Evolutionary conservation across 23 tunicate species (phyloP).

Genomic region (Aplidium turbinatum): DNA sequence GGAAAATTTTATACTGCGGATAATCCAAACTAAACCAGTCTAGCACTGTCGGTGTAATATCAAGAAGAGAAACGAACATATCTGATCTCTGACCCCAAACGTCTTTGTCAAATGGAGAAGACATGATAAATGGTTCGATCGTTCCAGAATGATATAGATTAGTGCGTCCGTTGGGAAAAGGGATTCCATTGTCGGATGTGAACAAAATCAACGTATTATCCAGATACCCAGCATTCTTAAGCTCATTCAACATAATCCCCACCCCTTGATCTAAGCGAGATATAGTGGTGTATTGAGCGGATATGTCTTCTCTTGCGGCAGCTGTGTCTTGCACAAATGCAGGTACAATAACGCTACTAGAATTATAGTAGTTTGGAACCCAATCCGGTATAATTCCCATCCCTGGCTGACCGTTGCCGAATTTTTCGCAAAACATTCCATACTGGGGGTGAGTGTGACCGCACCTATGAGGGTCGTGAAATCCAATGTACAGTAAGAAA

Average conservation of each 20-base stretch:
- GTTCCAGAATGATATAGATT: conserved; percentile 76
- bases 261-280: conserved; percentile 90
- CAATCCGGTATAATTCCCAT: conserved; percentile 89
- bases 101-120: conserved; percentile 40
- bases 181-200: conserved; percentile 87
- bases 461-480: conserved; percentile 94
- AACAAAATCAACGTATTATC: conserved; percentile 68
- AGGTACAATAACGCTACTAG: conserved; percentile 70
- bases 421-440: conserved; percentile 90
- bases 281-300: conserved; percentile 89
- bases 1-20: conserved; percentile 69
- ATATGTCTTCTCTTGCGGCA: conserved; percentile 52
- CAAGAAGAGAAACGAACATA: conserved; percentile 44
- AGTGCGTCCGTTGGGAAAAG: conserved; percentile 87
- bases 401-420: conserved; percentile 85
- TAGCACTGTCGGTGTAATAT: conserved; percentile 84
- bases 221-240: conserved; percentile 38
- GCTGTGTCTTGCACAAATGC: conserved; percentile 85
- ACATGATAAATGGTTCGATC: conserved; percentile 59
- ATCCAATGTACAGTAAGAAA: conserved; percentile 74
- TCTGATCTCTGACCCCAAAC: conserved; percentile 34
- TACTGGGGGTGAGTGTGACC: conserved; percentile 91
- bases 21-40: conserved; percentile 68
- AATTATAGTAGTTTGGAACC: conserved; percentile 60
- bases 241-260: conserved; percentile 57